These are phyloP conservation scores for Crocuta crocuta DNA, from an alignment of 2,113 vertebrate genomes.

Conservation along the genomic window DNA sequence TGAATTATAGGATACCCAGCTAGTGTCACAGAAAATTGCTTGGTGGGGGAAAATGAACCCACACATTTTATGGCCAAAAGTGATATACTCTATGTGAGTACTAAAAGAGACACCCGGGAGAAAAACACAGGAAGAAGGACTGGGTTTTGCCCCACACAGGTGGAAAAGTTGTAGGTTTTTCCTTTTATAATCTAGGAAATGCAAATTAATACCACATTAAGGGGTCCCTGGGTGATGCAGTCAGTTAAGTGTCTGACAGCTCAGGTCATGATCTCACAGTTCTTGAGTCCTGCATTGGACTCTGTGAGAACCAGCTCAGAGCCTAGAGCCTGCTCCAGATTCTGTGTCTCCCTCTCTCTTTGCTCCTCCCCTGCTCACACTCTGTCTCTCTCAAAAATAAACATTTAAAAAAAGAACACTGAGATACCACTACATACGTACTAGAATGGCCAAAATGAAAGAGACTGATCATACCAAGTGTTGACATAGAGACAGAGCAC, in stretches of 20 bases:
- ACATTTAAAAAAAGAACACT: background rate
- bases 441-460: background rate
- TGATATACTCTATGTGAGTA: background rate
- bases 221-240: too few species aligned
- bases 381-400: too few species aligned
- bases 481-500: background rate
- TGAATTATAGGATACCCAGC: background rate
- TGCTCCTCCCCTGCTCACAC: too few species aligned
- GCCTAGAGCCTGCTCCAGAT: too few species aligned
- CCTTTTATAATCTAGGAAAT: background rate
- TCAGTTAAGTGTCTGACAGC: too few species aligned
- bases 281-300: too few species aligned
- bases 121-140: background rate
- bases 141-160: background rate
- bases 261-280: too few species aligned
- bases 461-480: background rate
- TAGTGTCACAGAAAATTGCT: background rate
- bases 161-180: background rate
- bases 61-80: background rate
- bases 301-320: too few species aligned
- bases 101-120: background rate
- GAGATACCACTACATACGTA: background rate
- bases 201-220: background rate
- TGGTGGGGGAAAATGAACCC: background rate
- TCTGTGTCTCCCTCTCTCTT: too few species aligned